Base-by-base conservation (phyloP, 1,140 invertebrate species). In the Drosophila kikkawai region DNA sequence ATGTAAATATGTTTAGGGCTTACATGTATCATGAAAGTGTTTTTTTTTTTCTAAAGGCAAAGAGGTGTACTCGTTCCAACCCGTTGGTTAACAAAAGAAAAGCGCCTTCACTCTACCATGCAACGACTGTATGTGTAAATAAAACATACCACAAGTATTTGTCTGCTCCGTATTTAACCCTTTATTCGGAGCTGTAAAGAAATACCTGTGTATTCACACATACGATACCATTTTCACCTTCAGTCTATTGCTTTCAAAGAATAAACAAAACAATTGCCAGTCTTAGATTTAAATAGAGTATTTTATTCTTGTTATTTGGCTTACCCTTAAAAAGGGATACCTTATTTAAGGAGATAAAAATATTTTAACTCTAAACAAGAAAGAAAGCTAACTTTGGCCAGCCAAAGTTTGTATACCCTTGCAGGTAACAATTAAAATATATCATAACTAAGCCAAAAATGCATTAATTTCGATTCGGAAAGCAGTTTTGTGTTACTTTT, bases 31-130 rank as follows among this genome's bases (percentile, higher is more conserved):
- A 59, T 19, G 12, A 66, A 29, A 67, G 42, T 34, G 26, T 17
- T 17, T 48, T 67, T 47, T 44, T 61, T 44, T 45, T 51, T 42
- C n/a, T 37, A 32, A 39, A 53, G 48, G 8, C 61, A 44, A 7
- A 17, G 19, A 19, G 11, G 29, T 34, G 12, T 37, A 32, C 22
- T 37, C 61, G 67, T 70, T 70, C 67, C 67, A 67, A 55, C 5
- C 45, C 48, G 67, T 32, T 70, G 67, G 32, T 67, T 55, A 67
- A 53, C 47, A 53, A 51, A 70, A 53, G 67, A 70, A 67, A 64
- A 66, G 36, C 37, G 45, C 37, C 66, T 69, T 66, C 66, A 44
- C 29, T 44, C 37, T 44, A 65, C 45, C 37, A 66, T 51, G 37
- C 26, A 15, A 29, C 34, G 32, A 22, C 34, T 37, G 17, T 22